Evolutionary conservation across 2,113 vertebrate species (phyloP), one percentile per base, ranked within the genome.

Genomic region (Pelvicachromis taeniatus): DNA sequence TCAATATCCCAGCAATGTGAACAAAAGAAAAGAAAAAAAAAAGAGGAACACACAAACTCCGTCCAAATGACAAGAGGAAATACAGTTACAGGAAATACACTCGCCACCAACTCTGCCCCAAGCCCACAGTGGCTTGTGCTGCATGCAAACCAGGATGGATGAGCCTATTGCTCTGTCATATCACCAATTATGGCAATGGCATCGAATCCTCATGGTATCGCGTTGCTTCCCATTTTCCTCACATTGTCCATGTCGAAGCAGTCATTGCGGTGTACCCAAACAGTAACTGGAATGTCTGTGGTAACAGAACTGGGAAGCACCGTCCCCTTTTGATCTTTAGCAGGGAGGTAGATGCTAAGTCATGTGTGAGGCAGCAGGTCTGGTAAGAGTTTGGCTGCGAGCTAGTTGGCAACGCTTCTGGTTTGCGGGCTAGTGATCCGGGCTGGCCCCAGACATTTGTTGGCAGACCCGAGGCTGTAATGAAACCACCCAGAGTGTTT

Each of bases 21-120:
- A 48, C 38, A 70, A 42, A 70, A 45, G 16, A 16, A 8, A 26
- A 42, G 23, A 68, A 2, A 2, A 7, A 70, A 26, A 29, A 5
- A 31, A 17, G 42, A 80, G 83, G 88, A 93, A 95, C 87, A 93
- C 88, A 93, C 90, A 92, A 90, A 93, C 87, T 91, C 75, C 81
- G 80, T 95, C 88, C 93, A 93, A 95, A 96, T 94, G 92, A 95
- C 93, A 95, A 93, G 90, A 95, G 94, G 95, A 95, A 95, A 95
- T 90, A 91, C 83, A 95, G 94, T 95, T 95, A 95, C 91, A 95
- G 90, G 93, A 95, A 95, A 95, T 88, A 77, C 84, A 90, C 88
- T 93, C 79, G 83, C 86, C 90, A 91, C 88, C 82, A 91, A 85
- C 88, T 61, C 83, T 87, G 85, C 87, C 81, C 77, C 84, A 68